phyloP scores from a whole-genome alignment of 2,888 invertebrate species.

The Meandrusa payeni region DNA sequence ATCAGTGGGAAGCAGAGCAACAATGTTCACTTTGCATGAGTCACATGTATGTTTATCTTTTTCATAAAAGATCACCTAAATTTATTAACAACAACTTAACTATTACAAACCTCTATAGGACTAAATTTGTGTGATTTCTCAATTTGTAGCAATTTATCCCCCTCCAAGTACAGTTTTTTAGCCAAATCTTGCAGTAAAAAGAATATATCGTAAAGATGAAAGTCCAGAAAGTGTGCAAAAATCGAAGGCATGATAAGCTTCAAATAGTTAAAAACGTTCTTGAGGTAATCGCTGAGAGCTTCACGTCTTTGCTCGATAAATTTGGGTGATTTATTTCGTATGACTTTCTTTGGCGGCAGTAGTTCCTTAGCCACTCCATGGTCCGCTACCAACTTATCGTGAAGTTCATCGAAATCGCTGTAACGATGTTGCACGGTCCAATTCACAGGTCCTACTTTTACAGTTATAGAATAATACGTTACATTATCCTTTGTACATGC shows the following conservation, averaged over 20 bases:
- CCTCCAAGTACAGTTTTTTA: slow-evolving; percentile 87
- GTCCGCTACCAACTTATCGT: slow-evolving; percentile 89
- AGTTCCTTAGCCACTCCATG: slow-evolving; percentile 92
- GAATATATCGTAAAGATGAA: slow-evolving; percentile 94
- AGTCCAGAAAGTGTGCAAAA: slow-evolving; percentile 92
- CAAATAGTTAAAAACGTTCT: slow-evolving; percentile 87
- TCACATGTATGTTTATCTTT: too few species aligned
- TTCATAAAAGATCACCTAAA: too few species aligned
- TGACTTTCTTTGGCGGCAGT: slow-evolving; percentile 95
- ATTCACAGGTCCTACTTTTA: slow-evolving; percentile 84
- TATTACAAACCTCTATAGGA: slow-evolving; percentile 85
- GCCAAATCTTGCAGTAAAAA: slow-evolving; percentile 92
- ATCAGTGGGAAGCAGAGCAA: too few species aligned
- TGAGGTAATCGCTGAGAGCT: slow-evolving; percentile 90
- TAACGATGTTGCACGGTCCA: slow-evolving; percentile 95
- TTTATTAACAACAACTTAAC: too few species aligned
- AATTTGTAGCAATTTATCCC: slow-evolving; percentile 84
- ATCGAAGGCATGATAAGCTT: slow-evolving; percentile 89
- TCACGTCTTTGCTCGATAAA: slow-evolving; percentile 90
- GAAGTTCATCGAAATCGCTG: slow-evolving; percentile 93
- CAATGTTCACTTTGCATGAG: too few species aligned
- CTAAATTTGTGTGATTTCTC: slow-evolving; percentile 85
- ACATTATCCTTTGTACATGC: slow-evolving; percentile 83
- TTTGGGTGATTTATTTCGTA: slow-evolving; percentile 92
- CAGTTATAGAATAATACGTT: slow-evolving; percentile 86